Evolutionary conservation across 2,113 vertebrate genomes (phyloP).

Genomic region (Equus przewalskii): DNA sequence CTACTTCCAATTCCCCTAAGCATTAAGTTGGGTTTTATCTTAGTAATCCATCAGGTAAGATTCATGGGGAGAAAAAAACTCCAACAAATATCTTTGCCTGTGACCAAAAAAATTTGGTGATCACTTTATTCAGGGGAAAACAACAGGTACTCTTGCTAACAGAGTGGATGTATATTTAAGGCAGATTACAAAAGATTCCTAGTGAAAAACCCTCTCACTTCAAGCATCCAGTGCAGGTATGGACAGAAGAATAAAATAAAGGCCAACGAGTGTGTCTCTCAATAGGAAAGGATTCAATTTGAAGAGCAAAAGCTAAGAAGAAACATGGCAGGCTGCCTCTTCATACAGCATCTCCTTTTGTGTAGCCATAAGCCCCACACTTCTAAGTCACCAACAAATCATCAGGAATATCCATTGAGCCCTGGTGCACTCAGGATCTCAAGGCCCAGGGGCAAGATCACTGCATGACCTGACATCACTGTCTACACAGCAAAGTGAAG

Average conservation of each 20-base stretch:
- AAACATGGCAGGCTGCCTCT: neutral
- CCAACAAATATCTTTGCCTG: neutral
- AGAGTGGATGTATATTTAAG: neutral
- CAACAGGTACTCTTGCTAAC: neutral
- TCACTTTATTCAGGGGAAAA: neutral
- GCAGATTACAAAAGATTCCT: neutral
- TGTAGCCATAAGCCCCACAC: rapidly evolving
- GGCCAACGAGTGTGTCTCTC: neutral
- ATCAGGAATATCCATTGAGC: neutral
- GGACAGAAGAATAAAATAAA: neutral
- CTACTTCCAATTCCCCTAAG: neutral
- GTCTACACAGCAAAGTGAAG: neutral
- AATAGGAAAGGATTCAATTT: neutral
- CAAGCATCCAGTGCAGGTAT: neutral
- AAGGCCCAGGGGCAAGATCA: too few relatives aligned
- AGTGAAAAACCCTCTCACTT: neutral
- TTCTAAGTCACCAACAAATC: neutral
- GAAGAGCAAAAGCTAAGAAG: neutral
- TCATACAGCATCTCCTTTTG: neutral
- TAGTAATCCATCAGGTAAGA: neutral
- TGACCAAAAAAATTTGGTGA: neutral
- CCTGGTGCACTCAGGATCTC: neutral
- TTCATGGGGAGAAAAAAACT: neutral
- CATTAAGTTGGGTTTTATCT: neutral
- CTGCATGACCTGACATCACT: rapidly evolving